phyloP scores from a whole-genome alignment of 2,113 vertebrate species.

The Phyllopteryx taeniolatus region DNA sequence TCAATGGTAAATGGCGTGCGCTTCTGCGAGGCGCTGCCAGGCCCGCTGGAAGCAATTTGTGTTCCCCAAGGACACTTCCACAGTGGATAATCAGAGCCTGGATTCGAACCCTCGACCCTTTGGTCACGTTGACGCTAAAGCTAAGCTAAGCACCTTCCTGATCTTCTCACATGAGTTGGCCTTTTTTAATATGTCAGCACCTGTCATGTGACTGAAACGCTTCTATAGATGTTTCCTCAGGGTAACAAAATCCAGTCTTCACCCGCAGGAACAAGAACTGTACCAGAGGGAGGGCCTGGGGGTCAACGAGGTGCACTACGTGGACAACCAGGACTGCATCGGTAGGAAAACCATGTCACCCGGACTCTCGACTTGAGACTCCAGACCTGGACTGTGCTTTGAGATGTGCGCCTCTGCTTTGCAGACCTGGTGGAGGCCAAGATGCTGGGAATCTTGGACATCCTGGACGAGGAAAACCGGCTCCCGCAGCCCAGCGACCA shows the following conservation, averaged over 20 bases:
- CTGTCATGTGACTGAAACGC: neutral
- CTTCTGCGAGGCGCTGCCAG: no score
- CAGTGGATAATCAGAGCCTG: no score
- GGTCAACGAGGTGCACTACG: slow-evolving; percentile 97
- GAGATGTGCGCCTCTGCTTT: neutral
- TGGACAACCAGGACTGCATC: slow-evolving; percentile 99
- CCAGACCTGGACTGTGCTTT: neutral
- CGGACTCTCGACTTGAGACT: neutral
- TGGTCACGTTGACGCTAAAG: no score
- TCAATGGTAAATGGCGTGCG: no score
- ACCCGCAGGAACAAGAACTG: slow-evolving; percentile 89
- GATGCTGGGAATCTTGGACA: slow-evolving; percentile 90
- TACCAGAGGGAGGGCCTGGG: slow-evolving; percentile 94
- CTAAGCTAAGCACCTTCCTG: no score
- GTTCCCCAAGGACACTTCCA: no score
- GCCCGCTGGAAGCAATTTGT: no score
- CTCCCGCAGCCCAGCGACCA: slow-evolving; percentile 96
- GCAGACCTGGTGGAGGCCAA: slow-evolving; percentile 95
- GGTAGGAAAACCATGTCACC: slow-evolving; percentile 62
- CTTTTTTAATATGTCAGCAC: neutral
- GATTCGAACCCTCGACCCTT: no score
- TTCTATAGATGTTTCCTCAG: no score
- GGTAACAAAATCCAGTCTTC: neutral
- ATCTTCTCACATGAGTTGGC: no score
- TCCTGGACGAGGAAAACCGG: slow-evolving; percentile 97